Conservation (phyloP, 2,113 vertebrate genomes). For the Pelodiscus sinensis region DNA sequence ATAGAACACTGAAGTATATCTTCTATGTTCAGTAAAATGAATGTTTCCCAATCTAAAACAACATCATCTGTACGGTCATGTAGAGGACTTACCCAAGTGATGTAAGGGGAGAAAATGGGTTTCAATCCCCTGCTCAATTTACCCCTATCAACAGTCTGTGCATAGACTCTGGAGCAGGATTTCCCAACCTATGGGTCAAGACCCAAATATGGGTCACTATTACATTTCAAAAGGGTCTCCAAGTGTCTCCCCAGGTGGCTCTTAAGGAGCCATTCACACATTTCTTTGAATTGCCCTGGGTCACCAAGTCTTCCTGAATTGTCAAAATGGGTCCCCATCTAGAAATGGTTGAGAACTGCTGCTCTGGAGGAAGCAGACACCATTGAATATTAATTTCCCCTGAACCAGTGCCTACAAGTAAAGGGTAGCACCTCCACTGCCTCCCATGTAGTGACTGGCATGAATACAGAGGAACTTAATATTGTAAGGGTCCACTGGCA, state of each 20-base stretch:
- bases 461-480: not conserved
- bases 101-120: accelerated
- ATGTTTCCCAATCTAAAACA: accelerated
- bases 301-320: too few relatives aligned
- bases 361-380: not conserved
- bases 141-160: accelerated
- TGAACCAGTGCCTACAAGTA: not conserved
- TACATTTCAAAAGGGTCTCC: too few relatives aligned
- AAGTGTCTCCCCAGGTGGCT: too few relatives aligned
- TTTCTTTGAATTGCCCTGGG: too few relatives aligned
- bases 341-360: too few relatives aligned
- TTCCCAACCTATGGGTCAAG: too few relatives aligned
- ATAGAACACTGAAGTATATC: not conserved
- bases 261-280: too few relatives aligned
- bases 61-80: not conserved
- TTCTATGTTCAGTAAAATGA: not conserved
- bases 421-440: not conserved
- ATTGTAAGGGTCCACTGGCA: not conserved
- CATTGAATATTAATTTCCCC: constrained; percentile 3
- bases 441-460: not conserved
- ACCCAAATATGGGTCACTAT: too few relatives aligned
- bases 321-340: too few relatives aligned
- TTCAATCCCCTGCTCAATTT: accelerated
- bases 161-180: not conserved
- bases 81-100: not conserved